Evolutionary conservation across 2,888 invertebrate species (phyloP).

Genomic region (Lithodes maja): DNA sequence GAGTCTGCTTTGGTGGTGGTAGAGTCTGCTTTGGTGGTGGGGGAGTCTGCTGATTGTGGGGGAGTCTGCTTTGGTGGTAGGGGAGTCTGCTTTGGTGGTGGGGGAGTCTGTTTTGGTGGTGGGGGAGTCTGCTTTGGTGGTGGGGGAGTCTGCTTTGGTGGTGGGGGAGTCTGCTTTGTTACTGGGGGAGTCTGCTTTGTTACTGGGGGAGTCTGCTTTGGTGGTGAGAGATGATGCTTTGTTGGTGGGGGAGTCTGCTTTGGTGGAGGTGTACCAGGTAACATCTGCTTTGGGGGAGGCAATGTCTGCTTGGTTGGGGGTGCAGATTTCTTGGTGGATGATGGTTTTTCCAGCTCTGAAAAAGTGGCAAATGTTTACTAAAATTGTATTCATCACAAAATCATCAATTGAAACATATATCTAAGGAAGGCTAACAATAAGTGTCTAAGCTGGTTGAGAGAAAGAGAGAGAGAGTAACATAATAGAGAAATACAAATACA

Average conservation of each 20-base stretch:
- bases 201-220: neutral
- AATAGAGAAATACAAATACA: no score
- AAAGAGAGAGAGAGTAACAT: no score
- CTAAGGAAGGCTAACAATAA: no score
- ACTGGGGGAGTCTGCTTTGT: neutral
- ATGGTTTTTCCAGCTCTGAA: no score
- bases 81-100: neutral
- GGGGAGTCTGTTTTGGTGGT: neutral
- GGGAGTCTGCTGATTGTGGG: neutral
- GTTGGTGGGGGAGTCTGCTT: neutral
- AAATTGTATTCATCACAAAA: no score
- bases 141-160: neutral
- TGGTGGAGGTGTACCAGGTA: no score
- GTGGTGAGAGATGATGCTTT: neutral
- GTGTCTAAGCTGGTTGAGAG: no score
- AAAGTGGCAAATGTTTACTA: no score
- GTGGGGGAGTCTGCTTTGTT: neutral
- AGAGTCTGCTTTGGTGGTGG: neutral
- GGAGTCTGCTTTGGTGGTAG: neutral
- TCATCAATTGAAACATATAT: no score
- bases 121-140: slow-evolving; percentile 15
- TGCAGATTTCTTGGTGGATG: no score
- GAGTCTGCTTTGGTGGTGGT: neutral
- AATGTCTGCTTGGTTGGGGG: no score
- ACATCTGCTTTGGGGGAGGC: no score